Percentiles rank a stretch among this genome's conserved stretches.
phyloP scores from a whole-genome alignment of 2,888 invertebrate genomes.

The Schrankia costaestrigalis region DNA sequence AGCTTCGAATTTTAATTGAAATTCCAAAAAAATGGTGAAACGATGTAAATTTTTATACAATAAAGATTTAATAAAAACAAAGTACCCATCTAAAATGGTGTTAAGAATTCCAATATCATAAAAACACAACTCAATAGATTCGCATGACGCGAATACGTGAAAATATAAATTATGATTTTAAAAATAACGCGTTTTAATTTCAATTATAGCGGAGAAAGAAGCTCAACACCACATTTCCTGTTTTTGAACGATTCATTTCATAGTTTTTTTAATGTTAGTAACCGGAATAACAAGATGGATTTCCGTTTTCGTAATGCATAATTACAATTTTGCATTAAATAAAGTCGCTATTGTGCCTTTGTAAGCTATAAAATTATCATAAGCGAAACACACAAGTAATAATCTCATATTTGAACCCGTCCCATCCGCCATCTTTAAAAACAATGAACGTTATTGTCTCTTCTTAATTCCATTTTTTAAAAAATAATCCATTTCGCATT shows the following conservation, averaged over 20 bases:
- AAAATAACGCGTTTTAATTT: constrained; percentile 26
- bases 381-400: constrained; percentile 64
- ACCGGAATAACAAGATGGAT: constrained; percentile 55
- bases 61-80: too few species aligned
- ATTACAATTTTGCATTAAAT: constrained; percentile 53
- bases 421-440: constrained; percentile 76
- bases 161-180: constrained; percentile 22
- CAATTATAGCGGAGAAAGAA: constrained; percentile 38
- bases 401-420: constrained; percentile 69
- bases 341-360: constrained; percentile 55
- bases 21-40: too few species aligned
- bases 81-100: constrained; percentile 15
- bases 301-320: constrained; percentile 48
- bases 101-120: constrained; percentile 18
- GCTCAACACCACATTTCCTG: constrained; percentile 50
- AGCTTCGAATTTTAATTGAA: too few species aligned
- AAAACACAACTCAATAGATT: constrained; percentile 7
- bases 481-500: constrained; percentile 80
- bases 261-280: constrained; percentile 36
- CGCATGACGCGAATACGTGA: constrained; percentile 12
- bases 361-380: constrained; percentile 70
- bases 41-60: too few species aligned
- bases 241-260: constrained; percentile 41
- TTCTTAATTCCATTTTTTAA: constrained; percentile 80
- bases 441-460: constrained; percentile 80